Conservation (phyloP, 2,888 invertebrate genomes). For the Himalopsyche anomala region DNA sequence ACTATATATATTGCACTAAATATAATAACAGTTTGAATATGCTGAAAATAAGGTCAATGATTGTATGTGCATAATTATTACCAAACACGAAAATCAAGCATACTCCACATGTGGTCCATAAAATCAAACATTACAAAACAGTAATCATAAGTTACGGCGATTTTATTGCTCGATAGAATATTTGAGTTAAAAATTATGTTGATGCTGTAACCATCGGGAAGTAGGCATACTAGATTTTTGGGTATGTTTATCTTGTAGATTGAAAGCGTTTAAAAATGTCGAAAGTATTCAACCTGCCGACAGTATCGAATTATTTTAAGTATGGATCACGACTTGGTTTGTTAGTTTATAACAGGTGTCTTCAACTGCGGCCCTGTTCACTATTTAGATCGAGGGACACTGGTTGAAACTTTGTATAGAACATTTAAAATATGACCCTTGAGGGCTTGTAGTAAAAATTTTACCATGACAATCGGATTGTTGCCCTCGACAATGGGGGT, state of each 20-base stretch:
- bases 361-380: no score
- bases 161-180: not conserved
- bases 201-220: not conserved
- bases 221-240: not conserved
- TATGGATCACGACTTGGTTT: slow-evolving; percentile 30
- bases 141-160: not conserved
- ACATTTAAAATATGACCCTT: no score
- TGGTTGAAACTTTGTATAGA: no score
- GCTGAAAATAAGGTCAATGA: no score
- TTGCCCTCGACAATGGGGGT: no score
- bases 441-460: no score
- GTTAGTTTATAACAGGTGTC: not conserved
- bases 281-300: slow-evolving; percentile 18
- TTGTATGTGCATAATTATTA: no score
- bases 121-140: not conserved
- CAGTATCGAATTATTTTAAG: slow-evolving; percentile 27
- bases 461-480: no score
- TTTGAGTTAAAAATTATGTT: not conserved
- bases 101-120: not conserved
- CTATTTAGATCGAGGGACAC: no score
- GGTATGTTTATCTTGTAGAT: not conserved
- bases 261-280: slow-evolving; percentile 15
- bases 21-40: no score
- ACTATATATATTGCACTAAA: no score
- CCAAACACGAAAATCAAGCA: no score